Evolutionary conservation across 2,888 invertebrate genomes (phyloP), one percentile per base, ranked within the genome.

Genomic region (Phorcus lineatus): DNA sequence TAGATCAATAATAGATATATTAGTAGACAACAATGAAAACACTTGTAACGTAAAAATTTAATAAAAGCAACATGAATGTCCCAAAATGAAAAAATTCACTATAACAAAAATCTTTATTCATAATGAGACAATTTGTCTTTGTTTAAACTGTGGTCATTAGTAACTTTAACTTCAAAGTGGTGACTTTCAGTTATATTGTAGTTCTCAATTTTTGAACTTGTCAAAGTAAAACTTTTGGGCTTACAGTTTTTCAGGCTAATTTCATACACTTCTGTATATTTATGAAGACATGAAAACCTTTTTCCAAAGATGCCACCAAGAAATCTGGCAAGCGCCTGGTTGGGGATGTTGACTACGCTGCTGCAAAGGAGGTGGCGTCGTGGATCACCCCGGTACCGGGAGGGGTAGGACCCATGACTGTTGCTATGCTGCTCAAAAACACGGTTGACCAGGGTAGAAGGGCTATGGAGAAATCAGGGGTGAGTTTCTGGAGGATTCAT

Each of bases 401-500:
- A 13, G 99, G 99, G 83, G 99, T 99, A 82, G 99, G 99, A 0
- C 99, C 99, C 19, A 99, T 99, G 98, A 99, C 99, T 0, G 99
- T 95, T 0, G 98, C 98, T 24, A 99, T 99, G 98, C 88, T 94
- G 80, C 90, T 94, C 62, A 95, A 95, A 88, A 99, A 99, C 94
- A 99, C 98, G 0, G 96, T 98, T 53, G 94, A 96, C 85, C 96
- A 97, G 77, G 98, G 98, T 6, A 88, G 84, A 55, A 82, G 82
- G 54, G 80, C 80, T 11, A 78, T 85, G 28, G 84, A 85, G 76
- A 83, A 70, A 76, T 76, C 82, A 40, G 77, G 80, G 77, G 88
- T 90, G 80, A 55, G 28, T 55, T 2, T 4, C 6, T 0, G 2
- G 17, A 36, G 36, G 36, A 36, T 36, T 36, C 36, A 6, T 36